Conservation (phyloP, 2,113 vertebrate species). For the Urocitellus parryii region DNA sequence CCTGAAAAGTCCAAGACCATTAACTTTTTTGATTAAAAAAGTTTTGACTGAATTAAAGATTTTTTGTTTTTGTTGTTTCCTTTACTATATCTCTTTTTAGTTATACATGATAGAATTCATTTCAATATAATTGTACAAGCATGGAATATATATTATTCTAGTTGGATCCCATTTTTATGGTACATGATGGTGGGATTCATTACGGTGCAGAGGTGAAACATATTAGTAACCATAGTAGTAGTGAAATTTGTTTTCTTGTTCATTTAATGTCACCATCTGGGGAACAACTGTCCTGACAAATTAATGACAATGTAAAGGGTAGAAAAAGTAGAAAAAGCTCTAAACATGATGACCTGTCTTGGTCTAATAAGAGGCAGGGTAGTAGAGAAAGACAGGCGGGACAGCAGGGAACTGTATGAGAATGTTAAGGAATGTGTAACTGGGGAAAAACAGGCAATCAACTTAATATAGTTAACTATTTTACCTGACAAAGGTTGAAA, state of each 20-base stretch:
- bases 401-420: not conserved
- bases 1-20: not conserved
- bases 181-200: too few species aligned
- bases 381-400: not conserved
- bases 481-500: conserved; percentile 12
- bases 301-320: not conserved
- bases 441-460: not conserved
- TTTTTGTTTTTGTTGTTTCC: not conserved
- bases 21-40: not conserved
- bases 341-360: not conserved
- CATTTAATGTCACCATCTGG: conserved; percentile 1
- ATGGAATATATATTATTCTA: too few species aligned
- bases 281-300: not conserved
- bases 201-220: not conserved
- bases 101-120: too few species aligned
- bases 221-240: not conserved
- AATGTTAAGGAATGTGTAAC: not conserved
- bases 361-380: not conserved
- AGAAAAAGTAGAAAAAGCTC: not conserved
- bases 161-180: too few species aligned
- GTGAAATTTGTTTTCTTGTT: not conserved
- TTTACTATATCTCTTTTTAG: too few species aligned
- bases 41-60: not conserved
- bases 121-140: too few species aligned
- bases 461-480: not conserved